Base-by-base conservation (phyloP, 1,140 invertebrate genomes). In the Melanaphis sacchari region DNA sequence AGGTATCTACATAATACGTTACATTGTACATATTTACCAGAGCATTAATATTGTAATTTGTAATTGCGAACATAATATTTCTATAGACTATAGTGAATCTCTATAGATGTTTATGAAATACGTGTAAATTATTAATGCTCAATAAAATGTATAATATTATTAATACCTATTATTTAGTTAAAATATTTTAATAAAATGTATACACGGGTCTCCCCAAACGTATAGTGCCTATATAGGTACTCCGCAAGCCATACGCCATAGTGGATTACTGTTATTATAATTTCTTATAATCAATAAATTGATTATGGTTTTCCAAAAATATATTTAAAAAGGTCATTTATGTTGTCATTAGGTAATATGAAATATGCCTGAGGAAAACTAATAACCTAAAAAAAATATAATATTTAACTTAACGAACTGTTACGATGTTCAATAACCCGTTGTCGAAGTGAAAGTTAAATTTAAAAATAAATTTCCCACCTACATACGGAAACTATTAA, bases 361-460 rank as follows among this genome's bases (percentile, higher is more conserved):
- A n/a, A 5, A 76, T 18, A 76, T n/a, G 59, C 59, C 59, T n/a
- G 59, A 76, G 59, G 59, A 76, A 76, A 18, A 76, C 59, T 76
- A 76, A 76, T 76, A 76, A 76, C 59, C 59, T 76, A 76, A 76
- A 66, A 66, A 66, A 59, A 54, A 66, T n/a, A 59, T 31, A 66
- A 31, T n/a, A 76, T 76, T 5, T n/a, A 76, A n/a, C n/a, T 76
- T 76, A 66, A 76, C n/a, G 5, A n/a, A 76, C 59, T 76, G 59
- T 76, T 76, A 76, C 31, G 59, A n/a, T 76, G 59, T 76, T n/a
- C 15, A n/a, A 76, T 76, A n/a, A 76, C 59, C 59, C 31, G 31
- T 76, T 5, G 31, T 76, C 15, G 59, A 76, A 76, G 59, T 76
- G 59, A 76, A 76, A 76, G 59, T 76, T 5, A 76, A 76, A 76